Evolutionary conservation across 2,113 vertebrate species (phyloP).

Genomic region (Cheirogaleus medius): DNA sequence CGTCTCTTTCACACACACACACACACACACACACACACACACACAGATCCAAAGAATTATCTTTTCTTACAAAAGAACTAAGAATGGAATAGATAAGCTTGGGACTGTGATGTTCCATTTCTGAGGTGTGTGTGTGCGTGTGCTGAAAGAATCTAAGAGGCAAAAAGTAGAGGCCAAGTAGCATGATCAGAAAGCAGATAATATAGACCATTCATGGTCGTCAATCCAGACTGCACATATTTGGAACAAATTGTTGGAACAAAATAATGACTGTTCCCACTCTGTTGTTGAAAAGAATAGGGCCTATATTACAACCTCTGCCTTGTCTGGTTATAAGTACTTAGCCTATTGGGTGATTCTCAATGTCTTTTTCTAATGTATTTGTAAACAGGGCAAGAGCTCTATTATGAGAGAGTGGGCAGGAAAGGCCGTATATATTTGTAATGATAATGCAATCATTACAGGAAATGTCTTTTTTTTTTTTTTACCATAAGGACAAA

Average conservation of each 20-base stretch:
- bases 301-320: neutral
- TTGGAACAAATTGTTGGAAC: neutral
- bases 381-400: constrained; percentile 25
- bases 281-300: constrained; percentile 23
- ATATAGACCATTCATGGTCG: neutral
- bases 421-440: constrained; percentile 5
- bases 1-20: neutral
- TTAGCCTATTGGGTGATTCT: neutral
- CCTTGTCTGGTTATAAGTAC: neutral
- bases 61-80: neutral
- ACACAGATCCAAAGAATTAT: neutral
- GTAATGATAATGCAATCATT: constrained; percentile 53
- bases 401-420: constrained; percentile 25
- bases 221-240: neutral
- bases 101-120: neutral
- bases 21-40: neutral
- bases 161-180: neutral
- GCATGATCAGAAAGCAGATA: neutral
- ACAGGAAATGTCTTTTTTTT: constrained; percentile 9
- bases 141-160: neutral
- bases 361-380: neutral
- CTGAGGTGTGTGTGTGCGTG: neutral
- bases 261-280: neutral
- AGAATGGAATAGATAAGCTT: neutral
- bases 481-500: neutral